A percentile compares a stretch with the other conserved stretches of the same genome.
These are phyloP conservation scores for Drosophila lutescens DNA, from an alignment of 2,888 invertebrate species.

Conservation along the genomic window DNA sequence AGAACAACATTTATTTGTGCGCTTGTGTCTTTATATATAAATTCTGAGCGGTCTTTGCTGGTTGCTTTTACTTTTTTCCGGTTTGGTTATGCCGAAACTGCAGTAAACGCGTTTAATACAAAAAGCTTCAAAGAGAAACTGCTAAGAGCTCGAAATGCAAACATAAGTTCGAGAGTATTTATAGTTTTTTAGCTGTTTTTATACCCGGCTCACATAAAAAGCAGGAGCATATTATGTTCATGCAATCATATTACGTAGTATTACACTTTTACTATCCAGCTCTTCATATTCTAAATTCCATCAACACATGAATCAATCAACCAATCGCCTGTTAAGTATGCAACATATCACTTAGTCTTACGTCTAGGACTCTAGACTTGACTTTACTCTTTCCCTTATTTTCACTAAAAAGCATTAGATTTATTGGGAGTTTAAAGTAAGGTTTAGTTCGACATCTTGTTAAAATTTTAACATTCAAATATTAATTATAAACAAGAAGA, in stretches of 20 bases:
- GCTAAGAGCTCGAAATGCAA: constrained; percentile 8
- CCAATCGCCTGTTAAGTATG: too few relatives aligned
- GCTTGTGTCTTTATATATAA: constrained; percentile 21
- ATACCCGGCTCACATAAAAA: background rate
- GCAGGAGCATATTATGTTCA: background rate
- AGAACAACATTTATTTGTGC: constrained; percentile 31
- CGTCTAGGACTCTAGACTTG: too few relatives aligned
- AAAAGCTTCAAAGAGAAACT: constrained; percentile 24
- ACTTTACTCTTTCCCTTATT: too few relatives aligned
- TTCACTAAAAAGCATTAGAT: too few relatives aligned
- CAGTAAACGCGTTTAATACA: constrained; percentile 55
- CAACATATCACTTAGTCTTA: too few relatives aligned
- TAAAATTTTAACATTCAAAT: too few relatives aligned
- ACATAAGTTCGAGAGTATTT: constrained; percentile 9
- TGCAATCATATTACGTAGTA: background rate
- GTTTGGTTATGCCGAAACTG: constrained; percentile 53
- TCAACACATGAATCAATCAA: background rate
- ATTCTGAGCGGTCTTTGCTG: constrained; percentile 29
- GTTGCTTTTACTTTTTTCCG: constrained; percentile 8
- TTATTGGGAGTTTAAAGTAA: too few relatives aligned
- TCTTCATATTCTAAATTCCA: too few relatives aligned
- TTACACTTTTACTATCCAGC: background rate
- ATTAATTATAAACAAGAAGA: too few relatives aligned
- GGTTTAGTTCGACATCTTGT: too few relatives aligned
- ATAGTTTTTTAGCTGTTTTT: background rate